These are phyloP conservation scores for Pogonognathellus flavescens DNA, from an alignment of 1,140 invertebrate genomes.

Conservation along the genomic window DNA sequence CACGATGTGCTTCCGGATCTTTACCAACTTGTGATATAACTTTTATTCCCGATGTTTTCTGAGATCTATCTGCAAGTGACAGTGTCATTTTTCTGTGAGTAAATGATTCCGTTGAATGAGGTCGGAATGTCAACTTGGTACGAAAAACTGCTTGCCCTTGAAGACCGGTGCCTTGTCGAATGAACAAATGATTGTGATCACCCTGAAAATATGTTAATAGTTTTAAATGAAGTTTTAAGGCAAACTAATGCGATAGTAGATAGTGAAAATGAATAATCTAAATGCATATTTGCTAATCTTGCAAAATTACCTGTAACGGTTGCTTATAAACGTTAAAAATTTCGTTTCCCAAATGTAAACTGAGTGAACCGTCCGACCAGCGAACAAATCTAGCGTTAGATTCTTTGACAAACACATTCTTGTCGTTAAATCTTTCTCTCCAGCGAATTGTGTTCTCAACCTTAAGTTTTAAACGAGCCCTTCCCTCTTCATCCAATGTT, in stretches of 20 bases:
- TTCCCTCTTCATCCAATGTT: conserved; percentile 96
- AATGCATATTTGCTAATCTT: too few species aligned
- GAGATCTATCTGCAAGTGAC: conserved; percentile 95
- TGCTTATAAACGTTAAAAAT: conserved; percentile 98
- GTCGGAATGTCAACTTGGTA: conserved; percentile 96
- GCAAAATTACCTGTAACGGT: conserved; percentile 81
- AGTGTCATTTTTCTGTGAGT: conserved; percentile 99
- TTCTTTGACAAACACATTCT: conserved; percentile 87
- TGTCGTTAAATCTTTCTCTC: conserved; percentile 87
- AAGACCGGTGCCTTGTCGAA: conserved; percentile 96
- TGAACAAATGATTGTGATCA: conserved; percentile 95
- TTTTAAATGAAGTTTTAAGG: neutral
- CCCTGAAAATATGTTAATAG: conserved; percentile 75
- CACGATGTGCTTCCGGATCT: conserved; percentile 93
- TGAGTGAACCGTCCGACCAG: conserved; percentile 99
- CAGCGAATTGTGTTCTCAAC: conserved; percentile 99
- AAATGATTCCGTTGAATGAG: conserved; percentile 97
- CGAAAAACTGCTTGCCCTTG: conserved; percentile 97
- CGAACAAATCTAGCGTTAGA: conserved; percentile 95
- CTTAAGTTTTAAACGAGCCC: conserved; percentile 90
- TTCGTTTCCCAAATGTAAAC: conserved; percentile 95
- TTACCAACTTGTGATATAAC: conserved; percentile 90
- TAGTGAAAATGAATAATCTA: too few species aligned
- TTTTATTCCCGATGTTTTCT: conserved; percentile 96
- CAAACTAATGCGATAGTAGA: too few species aligned